Conservation (phyloP, 2,888 invertebrate species). For the Parnassius mnemosyne region DNA sequence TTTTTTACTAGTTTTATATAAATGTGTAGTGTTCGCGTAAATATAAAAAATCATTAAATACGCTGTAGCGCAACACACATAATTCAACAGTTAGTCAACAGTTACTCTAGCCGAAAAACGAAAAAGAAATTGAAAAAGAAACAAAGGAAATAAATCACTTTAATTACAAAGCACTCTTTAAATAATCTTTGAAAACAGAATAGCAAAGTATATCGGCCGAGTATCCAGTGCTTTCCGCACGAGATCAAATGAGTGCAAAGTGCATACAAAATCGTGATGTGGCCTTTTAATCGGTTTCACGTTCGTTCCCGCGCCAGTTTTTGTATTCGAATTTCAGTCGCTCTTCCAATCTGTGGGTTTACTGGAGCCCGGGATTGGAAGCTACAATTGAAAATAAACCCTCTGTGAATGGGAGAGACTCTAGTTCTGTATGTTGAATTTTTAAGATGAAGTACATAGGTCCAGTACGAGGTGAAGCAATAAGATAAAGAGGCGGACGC, state of each 20-base stretch:
- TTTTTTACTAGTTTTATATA: too few relatives aligned
- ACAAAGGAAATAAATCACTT: conserved; percentile 42
- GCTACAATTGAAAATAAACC: conserved; percentile 48
- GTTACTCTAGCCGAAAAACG: conserved; percentile 7
- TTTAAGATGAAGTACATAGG: conserved; percentile 38
- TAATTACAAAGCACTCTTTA: conserved; percentile 68
- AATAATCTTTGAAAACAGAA: conserved; percentile 66
- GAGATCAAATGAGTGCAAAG: conserved; percentile 77
- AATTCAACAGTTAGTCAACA: not conserved
- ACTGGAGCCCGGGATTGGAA: conserved; percentile 48
- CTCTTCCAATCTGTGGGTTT: conserved; percentile 66
- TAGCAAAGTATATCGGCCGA: conserved; percentile 61
- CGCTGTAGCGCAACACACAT: not conserved
- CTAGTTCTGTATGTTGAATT: conserved; percentile 40
- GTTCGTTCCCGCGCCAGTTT: conserved; percentile 76
- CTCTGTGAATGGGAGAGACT: conserved; percentile 49
- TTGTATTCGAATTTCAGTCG: conserved; percentile 75
- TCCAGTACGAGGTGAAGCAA: conserved; percentile 56
- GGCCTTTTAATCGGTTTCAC: conserved; percentile 80
- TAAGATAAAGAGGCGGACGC: conserved; percentile 77
- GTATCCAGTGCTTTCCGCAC: conserved; percentile 56
- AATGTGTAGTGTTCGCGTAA: too few relatives aligned
- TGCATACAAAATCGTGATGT: conserved; percentile 80
- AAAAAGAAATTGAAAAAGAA: conserved; percentile 24
- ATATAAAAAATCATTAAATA: too few relatives aligned